phyloP scores from a whole-genome alignment of 2,797 vertebrate genomes.

The Phoeniculus purpureus region DNA sequence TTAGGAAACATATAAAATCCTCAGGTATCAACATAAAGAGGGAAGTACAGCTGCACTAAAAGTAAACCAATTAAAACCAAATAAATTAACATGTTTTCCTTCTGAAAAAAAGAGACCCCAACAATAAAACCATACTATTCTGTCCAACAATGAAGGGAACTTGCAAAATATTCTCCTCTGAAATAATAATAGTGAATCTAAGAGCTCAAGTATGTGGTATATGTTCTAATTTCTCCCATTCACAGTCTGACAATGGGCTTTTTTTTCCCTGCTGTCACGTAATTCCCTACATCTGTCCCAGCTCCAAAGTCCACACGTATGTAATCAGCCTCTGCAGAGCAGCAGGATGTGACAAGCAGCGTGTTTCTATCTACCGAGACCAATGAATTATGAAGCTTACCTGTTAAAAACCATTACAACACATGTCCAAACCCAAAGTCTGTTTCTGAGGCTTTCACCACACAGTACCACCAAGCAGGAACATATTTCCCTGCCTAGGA shows the following conservation, averaged over 20 bases:
- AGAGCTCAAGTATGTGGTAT: neutral
- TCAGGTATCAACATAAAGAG: neutral
- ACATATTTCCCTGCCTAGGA: neutral
- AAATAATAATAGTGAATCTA: neutral
- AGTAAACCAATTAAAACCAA: neutral
- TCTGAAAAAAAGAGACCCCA: neutral
- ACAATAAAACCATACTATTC: neutral
- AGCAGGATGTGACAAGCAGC: neutral
- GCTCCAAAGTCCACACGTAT: neutral
- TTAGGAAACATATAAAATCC: neutral
- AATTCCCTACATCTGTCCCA: neutral
- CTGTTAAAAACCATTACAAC: slow-evolving; percentile 36
- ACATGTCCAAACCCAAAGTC: neutral
- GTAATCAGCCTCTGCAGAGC: neutral
- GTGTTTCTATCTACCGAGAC: neutral
- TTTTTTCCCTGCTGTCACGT: neutral
- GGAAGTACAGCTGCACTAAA: neutral
- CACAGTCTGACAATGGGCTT: neutral
- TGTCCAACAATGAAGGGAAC: neutral
- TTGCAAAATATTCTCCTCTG: neutral
- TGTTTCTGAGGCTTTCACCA: slow-evolving; percentile 34
- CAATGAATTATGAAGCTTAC: neutral
- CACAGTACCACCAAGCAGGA: neutral
- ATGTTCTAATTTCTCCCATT: slow-evolving; percentile 30
- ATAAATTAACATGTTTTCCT: neutral